Percentiles rank a stretch among this genome's conserved stretches.
Evolutionary conservation across 2,113 vertebrate species (phyloP).

Genomic region (Hyla sarda): DNA sequence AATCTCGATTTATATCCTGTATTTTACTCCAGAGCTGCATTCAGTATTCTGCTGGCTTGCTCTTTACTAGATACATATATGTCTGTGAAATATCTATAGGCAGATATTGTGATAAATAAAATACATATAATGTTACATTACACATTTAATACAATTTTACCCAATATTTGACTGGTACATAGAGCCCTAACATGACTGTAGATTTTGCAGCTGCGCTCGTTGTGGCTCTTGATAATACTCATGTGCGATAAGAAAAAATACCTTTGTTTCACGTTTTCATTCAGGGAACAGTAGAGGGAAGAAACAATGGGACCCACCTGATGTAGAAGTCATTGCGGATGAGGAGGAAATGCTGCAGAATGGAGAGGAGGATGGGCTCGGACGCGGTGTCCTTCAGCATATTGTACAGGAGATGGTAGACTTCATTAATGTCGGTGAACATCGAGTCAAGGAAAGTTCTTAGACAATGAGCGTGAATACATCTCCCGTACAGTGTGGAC

Average conservation of each 20-base stretch:
- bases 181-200: too few relatives aligned
- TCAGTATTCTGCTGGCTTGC: too few relatives aligned
- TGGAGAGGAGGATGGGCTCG: slow-evolving; percentile 90
- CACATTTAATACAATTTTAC: too few relatives aligned
- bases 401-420: slow-evolving; percentile 94
- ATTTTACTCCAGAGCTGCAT: too few relatives aligned
- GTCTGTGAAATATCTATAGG: too few relatives aligned
- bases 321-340: slow-evolving; percentile 97
- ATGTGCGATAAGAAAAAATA: not conserved
- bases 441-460: slow-evolving; percentile 77
- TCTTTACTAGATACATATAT: too few relatives aligned
- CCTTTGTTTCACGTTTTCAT: too few relatives aligned
- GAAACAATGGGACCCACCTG: slow-evolving; percentile 76
- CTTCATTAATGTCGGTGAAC: slow-evolving; percentile 90
- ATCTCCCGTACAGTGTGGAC: not conserved
- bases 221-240: not conserved
- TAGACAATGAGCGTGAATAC: not conserved
- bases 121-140: too few relatives aligned
- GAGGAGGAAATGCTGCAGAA: slow-evolving; percentile 95
- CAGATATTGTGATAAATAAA: too few relatives aligned
- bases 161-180: too few relatives aligned
- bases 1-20: too few relatives aligned
- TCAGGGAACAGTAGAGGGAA: not conserved
- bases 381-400: slow-evolving; percentile 93
- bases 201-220: not conserved